These are phyloP conservation scores for Champsocephalus esox DNA, from an alignment of 2,797 vertebrate species.

Conservation along the genomic window DNA sequence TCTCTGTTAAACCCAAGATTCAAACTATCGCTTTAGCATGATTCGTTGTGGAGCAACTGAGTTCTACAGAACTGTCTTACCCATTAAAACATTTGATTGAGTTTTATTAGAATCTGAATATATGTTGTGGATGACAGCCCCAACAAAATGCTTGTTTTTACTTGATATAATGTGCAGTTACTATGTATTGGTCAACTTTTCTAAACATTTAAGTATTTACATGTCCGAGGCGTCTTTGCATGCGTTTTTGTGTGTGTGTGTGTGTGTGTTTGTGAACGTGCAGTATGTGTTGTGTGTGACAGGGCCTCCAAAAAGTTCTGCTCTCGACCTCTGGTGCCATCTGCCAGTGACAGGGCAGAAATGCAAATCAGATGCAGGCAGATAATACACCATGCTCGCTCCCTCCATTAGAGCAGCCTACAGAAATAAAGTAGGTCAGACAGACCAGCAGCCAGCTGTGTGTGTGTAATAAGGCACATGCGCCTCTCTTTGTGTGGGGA, in stretches of 20 bases:
- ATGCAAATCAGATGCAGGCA: constrained; percentile 82
- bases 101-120: too few species aligned
- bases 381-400: constrained; percentile 72
- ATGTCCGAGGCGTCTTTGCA: constrained; percentile 2
- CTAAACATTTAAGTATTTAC: background rate
- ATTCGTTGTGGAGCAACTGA: too few species aligned
- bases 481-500: constrained; percentile 80
- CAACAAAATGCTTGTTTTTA: background rate
- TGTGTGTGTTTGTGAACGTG: constrained; percentile 11
- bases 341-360: constrained; percentile 85
- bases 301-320: constrained; percentile 50
- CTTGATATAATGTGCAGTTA: background rate
- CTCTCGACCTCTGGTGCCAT: constrained; percentile 85
- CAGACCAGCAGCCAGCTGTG: constrained; percentile 82
- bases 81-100: too few species aligned
- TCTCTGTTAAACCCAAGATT: too few species aligned
- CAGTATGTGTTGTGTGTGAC: constrained; percentile 18
- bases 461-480: constrained; percentile 76
- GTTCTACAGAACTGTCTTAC: too few species aligned
- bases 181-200: constrained; percentile 6
- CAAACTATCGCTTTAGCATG: too few species aligned
- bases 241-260: background rate
- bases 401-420: constrained; percentile 81
- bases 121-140: too few species aligned
- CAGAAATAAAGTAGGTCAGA: constrained; percentile 85